Conservation (phyloP, 1,140 invertebrate genomes). For the Leptinotarsa lineolata region DNA sequence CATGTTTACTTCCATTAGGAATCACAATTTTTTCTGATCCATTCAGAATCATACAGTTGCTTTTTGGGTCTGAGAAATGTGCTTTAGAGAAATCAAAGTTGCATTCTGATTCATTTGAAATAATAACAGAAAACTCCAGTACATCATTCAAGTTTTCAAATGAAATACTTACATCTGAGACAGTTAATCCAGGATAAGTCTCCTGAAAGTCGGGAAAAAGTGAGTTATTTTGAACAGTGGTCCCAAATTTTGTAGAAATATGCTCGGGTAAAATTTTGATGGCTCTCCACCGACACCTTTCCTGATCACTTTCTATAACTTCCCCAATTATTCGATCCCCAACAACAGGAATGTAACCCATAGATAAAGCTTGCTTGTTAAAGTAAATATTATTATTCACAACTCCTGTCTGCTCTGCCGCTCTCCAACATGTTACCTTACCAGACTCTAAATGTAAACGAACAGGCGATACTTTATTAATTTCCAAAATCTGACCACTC, state of each 20-base stretch:
- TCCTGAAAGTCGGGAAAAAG: constrained; percentile 34
- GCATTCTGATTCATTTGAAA: constrained; percentile 40
- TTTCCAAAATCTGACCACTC: constrained; percentile 62
- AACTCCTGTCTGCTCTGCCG: constrained; percentile 54
- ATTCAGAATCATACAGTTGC: constrained; percentile 52
- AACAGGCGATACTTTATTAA: constrained; percentile 62
- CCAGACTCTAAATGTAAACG: constrained; percentile 60
- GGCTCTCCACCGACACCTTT: constrained; percentile 63
- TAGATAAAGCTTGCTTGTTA: constrained; percentile 58
- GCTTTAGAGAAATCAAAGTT: constrained; percentile 40
- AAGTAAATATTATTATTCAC: constrained; percentile 64
- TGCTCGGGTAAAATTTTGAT: constrained; percentile 58
- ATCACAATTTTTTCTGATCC: constrained; percentile 50
- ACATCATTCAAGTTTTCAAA: constrained; percentile 54
- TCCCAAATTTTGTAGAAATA: constrained; percentile 37
- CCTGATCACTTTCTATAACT: constrained; percentile 71
- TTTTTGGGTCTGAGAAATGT: constrained; percentile 40
- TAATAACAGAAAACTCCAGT: constrained; percentile 46
- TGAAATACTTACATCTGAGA: constrained; percentile 47
- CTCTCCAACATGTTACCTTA: constrained; percentile 61
- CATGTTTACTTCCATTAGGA: constrained; percentile 48
- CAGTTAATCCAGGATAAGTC: constrained; percentile 43
- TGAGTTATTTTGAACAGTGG: constrained; percentile 29
- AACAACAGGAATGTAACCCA: constrained; percentile 60
- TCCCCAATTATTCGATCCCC: constrained; percentile 65